Evolutionary conservation across 2,113 vertebrate genomes (phyloP).

Genomic region (Microtus ochrogaster): DNA sequence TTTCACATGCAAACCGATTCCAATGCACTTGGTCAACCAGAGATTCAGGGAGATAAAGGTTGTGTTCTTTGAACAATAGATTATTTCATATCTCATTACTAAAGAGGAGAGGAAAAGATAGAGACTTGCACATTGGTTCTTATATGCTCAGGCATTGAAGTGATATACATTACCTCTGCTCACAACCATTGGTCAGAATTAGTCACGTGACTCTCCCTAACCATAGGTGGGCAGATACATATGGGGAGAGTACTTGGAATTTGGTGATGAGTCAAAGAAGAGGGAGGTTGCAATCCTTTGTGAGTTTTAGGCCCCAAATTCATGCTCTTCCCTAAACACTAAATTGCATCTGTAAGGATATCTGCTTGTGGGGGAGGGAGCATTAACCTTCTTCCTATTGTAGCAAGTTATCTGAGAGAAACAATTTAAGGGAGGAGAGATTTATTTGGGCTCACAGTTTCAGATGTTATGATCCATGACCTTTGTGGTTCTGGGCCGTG

Average conservation of each 20-base stretch:
- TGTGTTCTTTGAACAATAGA: neutral
- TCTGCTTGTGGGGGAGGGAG: too few relatives aligned
- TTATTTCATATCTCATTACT: neutral
- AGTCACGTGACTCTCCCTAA: neutral
- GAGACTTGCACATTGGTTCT: neutral
- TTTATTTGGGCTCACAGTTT: neutral
- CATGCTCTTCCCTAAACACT: neutral
- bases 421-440: neutral
- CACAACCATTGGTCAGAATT: neutral
- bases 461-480: neutral
- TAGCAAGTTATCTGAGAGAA: neutral
- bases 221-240: neutral
- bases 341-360: neutral
- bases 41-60: neutral
- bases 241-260: rapidly evolving
- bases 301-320: neutral
- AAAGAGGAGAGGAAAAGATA: neutral
- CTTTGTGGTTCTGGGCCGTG: neutral
- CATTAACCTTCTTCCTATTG: neutral
- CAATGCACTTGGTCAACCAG: neutral
- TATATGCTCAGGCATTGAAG: neutral
- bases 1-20: neutral
- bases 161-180: neutral
- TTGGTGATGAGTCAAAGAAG: neutral
- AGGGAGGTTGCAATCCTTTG: neutral